Conservation (phyloP, 1,140 invertebrate species). For the Episyrphus balteatus region DNA sequence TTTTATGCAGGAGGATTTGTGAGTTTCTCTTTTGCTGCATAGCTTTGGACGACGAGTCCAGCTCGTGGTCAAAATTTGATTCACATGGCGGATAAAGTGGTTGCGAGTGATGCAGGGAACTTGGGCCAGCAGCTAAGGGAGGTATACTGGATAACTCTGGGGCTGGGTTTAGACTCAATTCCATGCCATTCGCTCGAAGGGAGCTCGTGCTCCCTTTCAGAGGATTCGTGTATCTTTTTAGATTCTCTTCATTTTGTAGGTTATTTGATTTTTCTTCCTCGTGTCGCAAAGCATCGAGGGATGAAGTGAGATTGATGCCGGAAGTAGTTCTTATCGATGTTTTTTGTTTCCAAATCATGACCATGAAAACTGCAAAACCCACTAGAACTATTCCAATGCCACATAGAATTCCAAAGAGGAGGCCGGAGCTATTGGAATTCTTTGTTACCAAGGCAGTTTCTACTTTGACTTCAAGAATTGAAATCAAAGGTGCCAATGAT, state of each 20-base stretch:
- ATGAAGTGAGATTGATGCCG: conserved; percentile 42
- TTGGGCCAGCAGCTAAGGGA: conserved; percentile 37
- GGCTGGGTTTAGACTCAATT: conserved; percentile 42
- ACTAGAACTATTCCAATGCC: conserved; percentile 36
- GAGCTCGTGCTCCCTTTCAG: conserved; percentile 36
- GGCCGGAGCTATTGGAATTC: conserved; percentile 24
- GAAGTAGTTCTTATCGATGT: conserved; percentile 42
- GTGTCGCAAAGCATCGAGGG: conserved; percentile 47
- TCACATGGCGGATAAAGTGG: conserved; percentile 44
- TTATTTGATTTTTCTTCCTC: conserved; percentile 82
- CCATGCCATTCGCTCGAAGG: conserved; percentile 32
- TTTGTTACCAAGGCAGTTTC: conserved; percentile 28
- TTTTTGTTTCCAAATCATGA: conserved; percentile 43
- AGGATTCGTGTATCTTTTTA: conserved; percentile 52
- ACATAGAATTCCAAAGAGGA: conserved; percentile 42
- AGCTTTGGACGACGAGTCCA: conserved; percentile 22
- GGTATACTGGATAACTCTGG: conserved; percentile 36
- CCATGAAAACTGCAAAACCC: conserved; percentile 31
- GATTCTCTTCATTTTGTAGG: conserved; percentile 79
- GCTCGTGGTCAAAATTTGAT: conserved; percentile 30
- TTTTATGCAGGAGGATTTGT: conserved; percentile 57
- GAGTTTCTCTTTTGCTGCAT: conserved; percentile 39
- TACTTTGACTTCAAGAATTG: conserved; percentile 66
- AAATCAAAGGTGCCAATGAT: conserved; percentile 52
- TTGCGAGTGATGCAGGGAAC: conserved; percentile 47